Evolutionary conservation across 2,797 vertebrate species (phyloP).

Genomic region (Acanthornis magna): DNA sequence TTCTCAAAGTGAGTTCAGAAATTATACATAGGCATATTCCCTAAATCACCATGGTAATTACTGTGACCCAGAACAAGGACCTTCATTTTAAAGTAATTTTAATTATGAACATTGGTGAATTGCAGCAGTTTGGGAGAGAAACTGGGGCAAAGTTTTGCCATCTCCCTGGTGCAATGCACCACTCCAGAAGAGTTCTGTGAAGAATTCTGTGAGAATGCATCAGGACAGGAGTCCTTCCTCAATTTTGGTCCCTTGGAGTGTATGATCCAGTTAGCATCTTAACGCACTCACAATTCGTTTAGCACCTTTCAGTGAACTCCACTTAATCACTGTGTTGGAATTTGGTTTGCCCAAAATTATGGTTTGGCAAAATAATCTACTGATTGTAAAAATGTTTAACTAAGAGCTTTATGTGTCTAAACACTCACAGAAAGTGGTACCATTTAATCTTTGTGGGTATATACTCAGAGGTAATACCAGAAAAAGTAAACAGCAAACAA

Average conservation of each 20-base stretch:
- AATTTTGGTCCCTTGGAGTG: not conserved
- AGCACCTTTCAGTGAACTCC: not conserved
- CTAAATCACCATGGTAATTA: slow-evolving; percentile 52
- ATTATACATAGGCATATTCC: slow-evolving; percentile 39
- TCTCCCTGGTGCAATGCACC: not conserved
- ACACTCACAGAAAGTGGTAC: accelerated
- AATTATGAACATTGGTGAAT: not conserved
- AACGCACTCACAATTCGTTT: not conserved
- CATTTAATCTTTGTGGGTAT: not conserved
- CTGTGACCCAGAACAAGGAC: slow-evolving; percentile 46
- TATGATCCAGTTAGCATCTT: not conserved
- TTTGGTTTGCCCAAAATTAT: not conserved
- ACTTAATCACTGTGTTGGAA: not conserved
- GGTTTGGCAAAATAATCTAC: not conserved
- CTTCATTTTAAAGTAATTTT: slow-evolving; percentile 13
- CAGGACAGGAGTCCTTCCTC: not conserved
- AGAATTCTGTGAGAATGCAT: not conserved
- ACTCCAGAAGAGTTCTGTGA: not conserved
- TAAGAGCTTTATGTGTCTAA: not conserved
- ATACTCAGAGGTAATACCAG: not conserved
- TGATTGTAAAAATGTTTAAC: not conserved
- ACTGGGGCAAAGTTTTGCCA: not conserved
- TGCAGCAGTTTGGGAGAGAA: not conserved
- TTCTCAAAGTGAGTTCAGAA: not conserved
- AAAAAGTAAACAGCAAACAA: not conserved